These are phyloP conservation scores for Halocaridina rubra DNA, from an alignment of 2,888 invertebrate species.

Conservation along the genomic window DNA sequence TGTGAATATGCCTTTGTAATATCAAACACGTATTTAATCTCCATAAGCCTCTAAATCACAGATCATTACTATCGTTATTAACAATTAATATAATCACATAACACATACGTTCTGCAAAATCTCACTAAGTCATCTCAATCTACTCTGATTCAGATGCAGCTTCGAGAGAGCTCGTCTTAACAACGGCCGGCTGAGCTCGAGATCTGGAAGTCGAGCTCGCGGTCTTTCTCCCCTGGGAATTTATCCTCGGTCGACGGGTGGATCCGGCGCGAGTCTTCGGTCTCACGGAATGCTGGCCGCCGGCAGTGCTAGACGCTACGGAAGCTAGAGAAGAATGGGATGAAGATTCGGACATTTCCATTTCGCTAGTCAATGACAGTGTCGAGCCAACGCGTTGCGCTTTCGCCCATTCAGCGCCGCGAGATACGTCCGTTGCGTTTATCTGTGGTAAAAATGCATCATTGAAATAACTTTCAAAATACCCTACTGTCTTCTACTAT, in stretches of 20 bases:
- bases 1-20: too few species aligned
- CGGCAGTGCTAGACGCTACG: neutral
- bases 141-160: constrained; percentile 45
- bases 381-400: constrained; percentile 48
- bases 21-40: constrained; percentile 9
- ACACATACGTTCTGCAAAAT: neutral
- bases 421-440: constrained; percentile 42
- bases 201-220: constrained; percentile 22
- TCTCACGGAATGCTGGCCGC: constrained; percentile 25
- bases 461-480: too few species aligned
- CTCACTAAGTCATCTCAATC: neutral
- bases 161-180: constrained; percentile 26
- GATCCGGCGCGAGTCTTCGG: constrained; percentile 43
- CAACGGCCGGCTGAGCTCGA: neutral
- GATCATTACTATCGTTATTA: constrained; percentile 11
- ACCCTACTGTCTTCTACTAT: too few species aligned
- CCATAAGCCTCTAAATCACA: constrained; percentile 30
- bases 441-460: constrained; percentile 21
- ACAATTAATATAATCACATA: constrained; percentile 5
- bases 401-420: constrained; percentile 53
- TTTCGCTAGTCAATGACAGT: constrained; percentile 36
- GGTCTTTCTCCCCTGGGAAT: constrained; percentile 38
- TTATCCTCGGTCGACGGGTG: constrained; percentile 31
- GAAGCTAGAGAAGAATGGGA: constrained; percentile 49
- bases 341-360: constrained; percentile 38